phyloP scores from a whole-genome alignment of 1,140 invertebrate genomes.

The Cryptotermes secundus region DNA sequence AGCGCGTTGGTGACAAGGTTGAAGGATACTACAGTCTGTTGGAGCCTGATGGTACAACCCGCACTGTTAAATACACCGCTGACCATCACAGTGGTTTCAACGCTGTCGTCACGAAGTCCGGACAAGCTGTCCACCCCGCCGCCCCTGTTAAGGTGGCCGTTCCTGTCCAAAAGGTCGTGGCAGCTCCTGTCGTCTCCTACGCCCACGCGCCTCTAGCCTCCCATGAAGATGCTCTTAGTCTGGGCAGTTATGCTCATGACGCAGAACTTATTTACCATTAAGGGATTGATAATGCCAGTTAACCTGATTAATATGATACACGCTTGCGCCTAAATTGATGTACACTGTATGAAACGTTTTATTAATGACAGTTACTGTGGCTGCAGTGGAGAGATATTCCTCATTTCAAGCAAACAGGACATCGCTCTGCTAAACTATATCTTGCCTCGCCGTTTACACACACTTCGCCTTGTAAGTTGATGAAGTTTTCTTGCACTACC shows the following conservation, averaged over 20 bases:
- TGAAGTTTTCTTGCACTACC: no score
- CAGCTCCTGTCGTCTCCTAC: neutral
- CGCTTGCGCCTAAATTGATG: neutral
- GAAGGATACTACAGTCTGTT: slow-evolving; percentile 39
- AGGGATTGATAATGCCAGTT: neutral
- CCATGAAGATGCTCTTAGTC: neutral
- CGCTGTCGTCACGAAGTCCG: slow-evolving; percentile 33
- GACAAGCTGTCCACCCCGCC: slow-evolving; percentile 41
- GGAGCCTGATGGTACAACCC: slow-evolving; percentile 40
- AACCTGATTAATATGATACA: neutral
- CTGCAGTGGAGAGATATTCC: no score
- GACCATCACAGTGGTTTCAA: slow-evolving; percentile 40
- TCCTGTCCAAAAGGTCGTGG: neutral
- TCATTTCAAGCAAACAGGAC: no score
- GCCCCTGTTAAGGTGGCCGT: slow-evolving; percentile 39
- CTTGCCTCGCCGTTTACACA: no score
- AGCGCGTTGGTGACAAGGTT: slow-evolving; percentile 37
- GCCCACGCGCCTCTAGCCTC: neutral
- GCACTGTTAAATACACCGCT: slow-evolving; percentile 38
- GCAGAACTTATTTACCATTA: neutral
- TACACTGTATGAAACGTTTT: neutral
- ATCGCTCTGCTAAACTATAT: no score
- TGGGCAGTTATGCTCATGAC: neutral
- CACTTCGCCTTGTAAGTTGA: no score
- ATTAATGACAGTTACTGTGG: no score